These are phyloP conservation scores for Galbula dea DNA, from an alignment of 2,113 vertebrate genomes.

Conservation along the genomic window DNA sequence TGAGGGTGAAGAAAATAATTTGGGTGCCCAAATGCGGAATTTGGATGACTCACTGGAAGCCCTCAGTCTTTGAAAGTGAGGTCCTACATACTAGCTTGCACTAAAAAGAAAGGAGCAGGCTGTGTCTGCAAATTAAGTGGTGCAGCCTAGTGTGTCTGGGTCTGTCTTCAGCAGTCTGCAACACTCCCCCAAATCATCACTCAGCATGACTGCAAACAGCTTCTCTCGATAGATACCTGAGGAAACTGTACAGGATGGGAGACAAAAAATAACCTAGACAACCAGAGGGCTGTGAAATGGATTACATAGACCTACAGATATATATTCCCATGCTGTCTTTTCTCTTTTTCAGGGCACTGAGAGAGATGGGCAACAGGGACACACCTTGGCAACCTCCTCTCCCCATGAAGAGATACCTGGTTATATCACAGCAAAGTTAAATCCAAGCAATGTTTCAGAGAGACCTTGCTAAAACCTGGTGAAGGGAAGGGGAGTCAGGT, in stretches of 20 bases:
- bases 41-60: not conserved
- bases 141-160: not conserved
- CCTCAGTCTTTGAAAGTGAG: not conserved
- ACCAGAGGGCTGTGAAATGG: not conserved
- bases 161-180: not conserved
- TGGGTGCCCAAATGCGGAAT: not conserved
- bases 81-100: not conserved
- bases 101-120: not conserved
- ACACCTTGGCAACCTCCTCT: not conserved
- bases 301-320: not conserved
- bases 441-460: not conserved
- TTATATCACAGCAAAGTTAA: not conserved
- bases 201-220: not conserved
- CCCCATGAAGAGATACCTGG: not conserved
- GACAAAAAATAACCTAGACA: not conserved
- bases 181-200: not conserved
- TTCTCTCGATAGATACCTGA: not conserved
- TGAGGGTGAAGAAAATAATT: not conserved
- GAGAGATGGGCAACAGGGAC: not conserved
- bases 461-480: not conserved
- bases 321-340: not conserved
- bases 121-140: not conserved
- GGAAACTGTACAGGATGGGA: not conserved
- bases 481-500: not conserved
- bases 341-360: not conserved